Evolutionary conservation across 2,888 invertebrate species (phyloP).

Genomic region (Torymus texanus): DNA sequence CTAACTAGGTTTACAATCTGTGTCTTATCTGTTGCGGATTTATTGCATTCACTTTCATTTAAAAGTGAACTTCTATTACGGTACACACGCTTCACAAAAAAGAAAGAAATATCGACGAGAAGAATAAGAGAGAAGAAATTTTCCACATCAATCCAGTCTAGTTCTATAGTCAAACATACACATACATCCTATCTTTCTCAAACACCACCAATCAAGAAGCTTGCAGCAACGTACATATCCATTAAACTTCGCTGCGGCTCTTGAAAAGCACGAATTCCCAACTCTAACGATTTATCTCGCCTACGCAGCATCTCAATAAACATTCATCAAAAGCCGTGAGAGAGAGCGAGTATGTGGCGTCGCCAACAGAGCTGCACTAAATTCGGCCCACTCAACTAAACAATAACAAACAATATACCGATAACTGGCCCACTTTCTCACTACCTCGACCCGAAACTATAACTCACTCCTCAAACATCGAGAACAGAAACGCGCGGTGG

Average conservation of each 20-base stretch:
- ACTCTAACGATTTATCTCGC: slow-evolving; percentile 23
- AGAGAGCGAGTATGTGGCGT: neutral
- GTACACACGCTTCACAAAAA: too few relatives aligned
- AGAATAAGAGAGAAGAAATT: too few relatives aligned
- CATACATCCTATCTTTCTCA: too few relatives aligned
- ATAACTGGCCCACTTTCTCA: slow-evolving; percentile 39
- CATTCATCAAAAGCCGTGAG: slow-evolving; percentile 30
- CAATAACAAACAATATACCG: slow-evolving; percentile 27
- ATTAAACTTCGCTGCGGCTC: slow-evolving; percentile 1
- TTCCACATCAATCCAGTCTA: too few relatives aligned
- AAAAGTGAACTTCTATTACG: too few relatives aligned
- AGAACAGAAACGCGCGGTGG: slow-evolving; percentile 12
- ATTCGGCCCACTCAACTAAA: slow-evolving; percentile 43
- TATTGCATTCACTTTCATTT: too few relatives aligned
- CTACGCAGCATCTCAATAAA: slow-evolving; percentile 15
- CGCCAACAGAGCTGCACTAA: slow-evolving; percentile 5
- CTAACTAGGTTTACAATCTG: too few relatives aligned
- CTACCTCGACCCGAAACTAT: neutral
- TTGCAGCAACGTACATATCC: neutral
- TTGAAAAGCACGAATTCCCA: neutral
- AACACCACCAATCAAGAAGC: too few relatives aligned
- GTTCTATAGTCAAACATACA: too few relatives aligned
- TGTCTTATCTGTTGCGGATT: too few relatives aligned
- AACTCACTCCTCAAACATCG: slow-evolving; percentile 21
- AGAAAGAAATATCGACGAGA: too few relatives aligned